Conservation (phyloP, 1,140 invertebrate species). For the Papilio machaon region DNA sequence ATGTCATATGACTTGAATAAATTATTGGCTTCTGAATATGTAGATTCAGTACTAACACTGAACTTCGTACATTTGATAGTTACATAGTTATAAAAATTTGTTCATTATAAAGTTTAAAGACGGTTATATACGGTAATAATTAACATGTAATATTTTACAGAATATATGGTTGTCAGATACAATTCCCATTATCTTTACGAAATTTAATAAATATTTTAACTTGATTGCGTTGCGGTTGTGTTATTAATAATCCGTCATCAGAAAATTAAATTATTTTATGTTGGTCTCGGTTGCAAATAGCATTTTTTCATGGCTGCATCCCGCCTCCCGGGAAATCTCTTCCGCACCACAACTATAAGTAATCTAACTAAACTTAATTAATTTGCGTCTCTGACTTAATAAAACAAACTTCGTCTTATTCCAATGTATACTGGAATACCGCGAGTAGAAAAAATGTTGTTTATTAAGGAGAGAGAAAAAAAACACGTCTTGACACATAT, state of each 20-base stretch:
- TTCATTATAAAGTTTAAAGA: neutral
- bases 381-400: neutral
- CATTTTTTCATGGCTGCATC: neutral
- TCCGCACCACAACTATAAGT: neutral
- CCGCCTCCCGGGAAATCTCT: neutral
- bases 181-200: neutral
- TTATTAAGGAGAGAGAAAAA: neutral
- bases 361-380: slow-evolving; percentile 12
- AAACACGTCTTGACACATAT: neutral
- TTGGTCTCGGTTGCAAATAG: neutral
- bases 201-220: neutral
- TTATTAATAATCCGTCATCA: neutral
- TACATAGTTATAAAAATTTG: neutral
- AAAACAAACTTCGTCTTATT: neutral
- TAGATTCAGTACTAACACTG: neutral
- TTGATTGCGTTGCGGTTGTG: neutral
- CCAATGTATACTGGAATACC: neutral
- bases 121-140: neutral
- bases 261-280: neutral
- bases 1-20: neutral
- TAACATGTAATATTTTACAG: neutral
- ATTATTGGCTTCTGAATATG: neutral
- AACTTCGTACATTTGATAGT: neutral
- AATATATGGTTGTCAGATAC: neutral
- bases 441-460: neutral